Base-by-base conservation (phyloP, 2,113 vertebrate genomes). In the Sinocyclocheilus anophthalmus region DNA sequence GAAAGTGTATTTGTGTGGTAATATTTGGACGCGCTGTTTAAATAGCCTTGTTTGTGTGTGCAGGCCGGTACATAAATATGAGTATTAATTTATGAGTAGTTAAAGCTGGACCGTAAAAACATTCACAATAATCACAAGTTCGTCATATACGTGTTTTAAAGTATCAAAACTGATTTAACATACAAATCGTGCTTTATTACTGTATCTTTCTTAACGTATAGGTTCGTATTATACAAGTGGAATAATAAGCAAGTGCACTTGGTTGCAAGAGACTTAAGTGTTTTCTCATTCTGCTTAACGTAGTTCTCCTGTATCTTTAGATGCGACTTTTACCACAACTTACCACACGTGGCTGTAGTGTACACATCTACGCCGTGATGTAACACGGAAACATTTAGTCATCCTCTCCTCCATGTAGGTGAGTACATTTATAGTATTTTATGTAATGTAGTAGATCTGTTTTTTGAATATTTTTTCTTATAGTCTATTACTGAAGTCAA, bases 311-410 rank as follows among this genome's bases (percentile, higher is more conserved):
- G 8, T 18, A 30, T 81, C n/a, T 80, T 69, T 61, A 87, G 82
- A 72, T 72, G 53, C 7, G 57, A 69, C 14, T 73, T 48, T 50
- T 65, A 30, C 30, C 30, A 30, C 30, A 61, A n/a, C 33, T 26
- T 45, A 20, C 79, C 39, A 45, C 83, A 83, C 87, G 70, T 90
- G 86, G 53, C 82, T 76, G 1, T 30, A 30, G 30, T 30, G 30
- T 30, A 76, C 50, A 86, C 84, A 76, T 88, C 70, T 53, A 90
- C 91, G 90, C 81, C 85, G 67, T 26, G 0, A 89, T 91, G 70
- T 91, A 83, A 92, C 87, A 88, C 87, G 90, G 86, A 78, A 37
- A 83, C 61, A 69, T 33, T 69, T 33, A 12, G 53, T 20, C 3
- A 22, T 69, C 33, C 67, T 76, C 85, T 82, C 85, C 82, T 86